A percentile compares a stretch with the other conserved stretches of the same genome.
phyloP scores from a whole-genome alignment of 1,140 invertebrate genomes.

The Schlechtendalia chinensis region DNA sequence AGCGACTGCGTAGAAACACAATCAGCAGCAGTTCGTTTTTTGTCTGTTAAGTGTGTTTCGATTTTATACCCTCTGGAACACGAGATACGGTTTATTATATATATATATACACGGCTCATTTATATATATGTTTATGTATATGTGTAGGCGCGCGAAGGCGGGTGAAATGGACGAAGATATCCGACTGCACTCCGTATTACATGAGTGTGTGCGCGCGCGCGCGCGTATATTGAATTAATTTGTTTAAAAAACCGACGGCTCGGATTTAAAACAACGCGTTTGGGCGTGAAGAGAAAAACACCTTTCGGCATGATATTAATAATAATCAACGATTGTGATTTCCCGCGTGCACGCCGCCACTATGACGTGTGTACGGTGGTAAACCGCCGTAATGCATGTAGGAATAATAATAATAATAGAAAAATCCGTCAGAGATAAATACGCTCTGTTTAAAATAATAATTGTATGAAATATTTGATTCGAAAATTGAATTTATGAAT shows the following conservation, averaged over 20 bases:
- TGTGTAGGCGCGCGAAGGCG: background rate
- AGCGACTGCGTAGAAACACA: too few species aligned
- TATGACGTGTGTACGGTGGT: background rate
- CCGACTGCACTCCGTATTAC: background rate
- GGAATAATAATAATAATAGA: background rate
- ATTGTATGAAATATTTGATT: background rate
- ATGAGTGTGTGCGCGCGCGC: background rate
- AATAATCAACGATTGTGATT: background rate
- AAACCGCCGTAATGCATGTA: too few species aligned
- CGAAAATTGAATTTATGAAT: background rate
- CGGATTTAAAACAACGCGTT: background rate
- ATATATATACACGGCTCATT: too few species aligned
- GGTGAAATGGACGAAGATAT: background rate
- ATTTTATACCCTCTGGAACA: constrained; percentile 3
- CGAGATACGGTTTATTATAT: background rate
- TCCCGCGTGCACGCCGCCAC: background rate
- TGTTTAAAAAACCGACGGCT: background rate
- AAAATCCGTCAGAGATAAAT: background rate
- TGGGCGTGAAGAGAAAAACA: background rate
- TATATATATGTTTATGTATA: too few species aligned
- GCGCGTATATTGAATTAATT: background rate
- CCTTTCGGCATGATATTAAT: background rate
- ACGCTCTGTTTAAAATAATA: background rate
- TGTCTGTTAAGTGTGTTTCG: too few species aligned
- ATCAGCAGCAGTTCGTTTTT: too few species aligned